Conservation (phyloP, 2,797 vertebrate species). For the Delichon dasypus region DNA sequence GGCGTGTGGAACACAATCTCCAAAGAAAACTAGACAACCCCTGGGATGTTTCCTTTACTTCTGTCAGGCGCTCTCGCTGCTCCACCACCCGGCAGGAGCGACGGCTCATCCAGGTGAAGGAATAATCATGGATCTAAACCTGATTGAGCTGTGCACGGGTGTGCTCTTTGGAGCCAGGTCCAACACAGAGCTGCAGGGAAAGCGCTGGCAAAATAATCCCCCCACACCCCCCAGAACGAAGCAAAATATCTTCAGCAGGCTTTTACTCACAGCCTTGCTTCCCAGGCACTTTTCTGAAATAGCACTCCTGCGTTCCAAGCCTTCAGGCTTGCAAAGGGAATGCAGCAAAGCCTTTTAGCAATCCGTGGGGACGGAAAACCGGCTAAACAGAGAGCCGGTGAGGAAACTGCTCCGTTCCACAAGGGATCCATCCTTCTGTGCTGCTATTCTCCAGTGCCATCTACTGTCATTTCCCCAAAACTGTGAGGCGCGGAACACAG, state of each 20-base stretch:
- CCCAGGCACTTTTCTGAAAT: neutral
- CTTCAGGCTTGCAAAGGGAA: neutral
- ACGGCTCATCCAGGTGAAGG: neutral
- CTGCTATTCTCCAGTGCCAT: conserved; percentile 67
- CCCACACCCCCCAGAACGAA: neutral
- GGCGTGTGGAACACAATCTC: neutral
- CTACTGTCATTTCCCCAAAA: conserved; percentile 53
- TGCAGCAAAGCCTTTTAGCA: neutral
- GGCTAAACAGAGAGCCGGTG: neutral
- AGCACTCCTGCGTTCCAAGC: neutral
- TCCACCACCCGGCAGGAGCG: neutral
- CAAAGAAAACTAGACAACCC: neutral
- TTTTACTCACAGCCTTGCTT: neutral
- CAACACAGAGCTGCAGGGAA: neutral
- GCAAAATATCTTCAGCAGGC: neutral
- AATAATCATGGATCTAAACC: neutral
- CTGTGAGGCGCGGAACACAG: neutral
- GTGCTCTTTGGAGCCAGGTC: rapidly evolving
- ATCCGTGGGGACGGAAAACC: neutral
- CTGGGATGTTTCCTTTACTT: neutral
- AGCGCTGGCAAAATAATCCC: neutral
- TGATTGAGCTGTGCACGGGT: neutral
- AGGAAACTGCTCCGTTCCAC: neutral
- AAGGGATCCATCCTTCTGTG: neutral
- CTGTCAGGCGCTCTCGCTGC: neutral